Evolutionary conservation across 2,888 invertebrate genomes (phyloP).

Genomic region (Harpagoxenus sublaevis): DNA sequence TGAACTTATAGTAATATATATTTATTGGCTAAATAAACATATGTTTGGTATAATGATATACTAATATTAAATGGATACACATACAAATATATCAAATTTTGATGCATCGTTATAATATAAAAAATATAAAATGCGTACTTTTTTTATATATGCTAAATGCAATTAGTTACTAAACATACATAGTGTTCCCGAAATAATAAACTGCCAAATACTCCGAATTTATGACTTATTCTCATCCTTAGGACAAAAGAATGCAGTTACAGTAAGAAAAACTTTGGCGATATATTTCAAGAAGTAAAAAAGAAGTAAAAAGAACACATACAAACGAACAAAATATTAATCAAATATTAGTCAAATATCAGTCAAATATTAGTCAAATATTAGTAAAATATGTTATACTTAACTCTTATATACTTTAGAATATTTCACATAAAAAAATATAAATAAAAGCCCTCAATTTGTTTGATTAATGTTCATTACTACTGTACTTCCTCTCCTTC

Average conservation of each 20-base stretch:
- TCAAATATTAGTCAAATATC: no score
- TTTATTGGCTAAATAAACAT: neutral
- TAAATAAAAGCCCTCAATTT: conserved; percentile 6
- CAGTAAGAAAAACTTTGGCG: neutral
- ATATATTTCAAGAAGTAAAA: neutral
- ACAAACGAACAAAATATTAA: conserved; percentile 1
- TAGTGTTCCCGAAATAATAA: neutral
- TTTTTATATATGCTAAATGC: neutral
- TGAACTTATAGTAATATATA: neutral
- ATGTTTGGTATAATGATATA: neutral
- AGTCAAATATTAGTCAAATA: conserved; percentile 13
- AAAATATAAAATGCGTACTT: neutral
- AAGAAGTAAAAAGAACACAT: neutral
- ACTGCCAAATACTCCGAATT: neutral
- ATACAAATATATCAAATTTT: neutral
- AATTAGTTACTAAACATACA: conserved; percentile 6
- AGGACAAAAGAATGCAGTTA: neutral
- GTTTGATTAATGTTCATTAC: neutral
- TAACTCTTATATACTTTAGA: conserved; percentile 11
- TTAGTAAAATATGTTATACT: conserved; percentile 4
- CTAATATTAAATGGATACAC: neutral
- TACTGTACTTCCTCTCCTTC: neutral
- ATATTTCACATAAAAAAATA: conserved; percentile 10
- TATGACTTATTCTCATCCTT: neutral
- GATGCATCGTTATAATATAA: neutral